Base-by-base conservation (phyloP, 2,113 vertebrate genomes). In the Callorhinus ursinus region DNA sequence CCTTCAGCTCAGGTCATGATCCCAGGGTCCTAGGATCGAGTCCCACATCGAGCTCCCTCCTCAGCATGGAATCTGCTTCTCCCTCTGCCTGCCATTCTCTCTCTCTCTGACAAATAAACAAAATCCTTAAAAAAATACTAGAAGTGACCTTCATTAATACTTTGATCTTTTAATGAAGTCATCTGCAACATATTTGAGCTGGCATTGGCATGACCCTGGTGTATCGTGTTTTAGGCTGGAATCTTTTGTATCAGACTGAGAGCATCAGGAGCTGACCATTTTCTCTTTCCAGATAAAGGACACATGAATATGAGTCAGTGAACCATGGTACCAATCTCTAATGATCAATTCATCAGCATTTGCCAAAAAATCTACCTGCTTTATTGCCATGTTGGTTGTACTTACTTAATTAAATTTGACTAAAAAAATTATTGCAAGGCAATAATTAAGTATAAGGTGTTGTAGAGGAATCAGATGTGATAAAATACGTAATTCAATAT, bases 371-470 rank as follows among this genome's bases (percentile, higher is more conserved):
- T 95, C 51, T 92, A 28, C 86, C 61, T 49, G 13, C 31, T 71
- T 89, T 94, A 71, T 92, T 39, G 31, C 21, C 80, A 89, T 51
- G 5, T 77, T 88, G 11, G 24, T 90, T 93, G 15, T 59, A 57
- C 11, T 80, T 90, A 31, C 12, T 72, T 88, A 88, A 94, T 90
- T 88, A 65, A 86, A 95, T 93, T 74, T 67, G 61, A 36, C 53
- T 46, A 53, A 24, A 88, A 85, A 83, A 33, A 12, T 8, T 53
- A 92, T 19, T 55, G 82, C 77, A 69, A 69, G 7, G 31, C 18
- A 85, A 63, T 91, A 61, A 5, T 76, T 57, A 77, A 85, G 72
- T n/a, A 16, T 59, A 22, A 18, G 22, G 5, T 11, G 49, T 81
- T 74, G 3, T 74, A 31, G 69, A 80, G 31, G 19, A 86, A 42